Base-by-base conservation (phyloP, 2,888 invertebrate species). In the Drosophila dives region DNA sequence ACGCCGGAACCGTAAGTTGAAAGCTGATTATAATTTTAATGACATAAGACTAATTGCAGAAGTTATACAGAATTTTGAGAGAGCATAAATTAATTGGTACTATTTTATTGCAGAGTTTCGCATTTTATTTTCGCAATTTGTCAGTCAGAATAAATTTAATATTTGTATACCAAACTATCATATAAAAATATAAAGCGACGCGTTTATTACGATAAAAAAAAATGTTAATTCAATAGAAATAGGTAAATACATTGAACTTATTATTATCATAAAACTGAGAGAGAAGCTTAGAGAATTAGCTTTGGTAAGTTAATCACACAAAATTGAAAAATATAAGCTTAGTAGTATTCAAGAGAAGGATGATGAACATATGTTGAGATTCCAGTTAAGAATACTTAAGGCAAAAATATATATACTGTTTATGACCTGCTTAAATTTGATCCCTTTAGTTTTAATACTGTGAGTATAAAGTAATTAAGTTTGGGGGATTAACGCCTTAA, bases 1-100 rank as follows among this genome's bases (percentile, higher is more conserved):
- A 93, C 94, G 7, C 94, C 95, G 58, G 96, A 96, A 92, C 95
- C 95, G 97, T 97, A 94, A 94, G 94, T 80, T n/a, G 26, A 29
- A 34, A 38, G 7, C 53, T 40, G 33, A 34, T 11, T 12, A 34
- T 10, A 34, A 23, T n/a, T n/a, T 38, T 7, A 17, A 26, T 10
- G 12, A 12, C 2, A 20, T 20, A 3, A 6, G 12, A 42, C n/a
- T 42, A 1, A 12, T 12, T 42, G 2, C 6, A 20, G 20, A 12
- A 42, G 6, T 6, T 1, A 3, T 1, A 1, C 1, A 42, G 3
- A 7, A 3, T 20, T 42, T 12, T 42, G 20, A 42, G 20, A 42
- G 12, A 1, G 11, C 1, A 20, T 12, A 17, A 38, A 17, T 3
- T n/a, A 2, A 2, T 38, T 17, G 3, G 2, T 8, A 3, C 38